Evolutionary conservation across 2,888 invertebrate species (phyloP).

Genomic region (Dolomedes plantarius): DNA sequence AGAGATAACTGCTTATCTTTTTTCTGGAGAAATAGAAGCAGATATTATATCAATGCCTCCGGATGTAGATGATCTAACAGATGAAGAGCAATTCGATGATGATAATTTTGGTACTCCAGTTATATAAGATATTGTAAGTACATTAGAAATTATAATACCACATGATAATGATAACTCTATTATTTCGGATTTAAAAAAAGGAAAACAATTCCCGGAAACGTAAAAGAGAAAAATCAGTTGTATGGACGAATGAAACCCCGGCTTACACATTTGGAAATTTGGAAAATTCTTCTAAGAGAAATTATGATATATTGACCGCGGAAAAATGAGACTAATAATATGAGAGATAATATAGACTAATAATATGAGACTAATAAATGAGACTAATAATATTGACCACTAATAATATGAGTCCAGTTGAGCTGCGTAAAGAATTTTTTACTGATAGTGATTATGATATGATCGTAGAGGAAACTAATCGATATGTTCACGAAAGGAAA

Average conservation of each 20-base stretch:
- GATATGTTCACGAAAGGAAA: too few relatives aligned
- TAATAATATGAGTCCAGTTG: constrained; percentile 5
- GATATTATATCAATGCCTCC: constrained; percentile 18
- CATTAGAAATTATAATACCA: constrained; percentile 16
- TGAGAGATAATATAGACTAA: too few relatives aligned
- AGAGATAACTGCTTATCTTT: constrained; percentile 9
- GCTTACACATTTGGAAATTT: neutral
- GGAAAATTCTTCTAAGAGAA: too few relatives aligned
- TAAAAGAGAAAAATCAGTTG: neutral
- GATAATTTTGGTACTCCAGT: constrained; percentile 17
- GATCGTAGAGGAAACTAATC: too few relatives aligned
- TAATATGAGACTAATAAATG: too few relatives aligned
- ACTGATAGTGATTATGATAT: too few relatives aligned
- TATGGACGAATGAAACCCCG: neutral
- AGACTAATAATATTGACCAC: too few relatives aligned
- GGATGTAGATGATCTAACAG: constrained; percentile 5
- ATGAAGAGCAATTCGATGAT: constrained; percentile 15
- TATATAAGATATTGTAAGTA: constrained; percentile 20
- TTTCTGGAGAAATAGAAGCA: constrained; percentile 18
- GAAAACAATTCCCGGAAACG: neutral
- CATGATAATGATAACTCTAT: neutral
- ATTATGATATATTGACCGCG: neutral
- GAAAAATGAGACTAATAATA: constrained; percentile 9
- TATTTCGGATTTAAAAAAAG: neutral
- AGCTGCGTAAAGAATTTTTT: too few relatives aligned